phyloP scores from a whole-genome alignment of 2,113 vertebrate genomes.

The Chloropsis hardwickii region DNA sequence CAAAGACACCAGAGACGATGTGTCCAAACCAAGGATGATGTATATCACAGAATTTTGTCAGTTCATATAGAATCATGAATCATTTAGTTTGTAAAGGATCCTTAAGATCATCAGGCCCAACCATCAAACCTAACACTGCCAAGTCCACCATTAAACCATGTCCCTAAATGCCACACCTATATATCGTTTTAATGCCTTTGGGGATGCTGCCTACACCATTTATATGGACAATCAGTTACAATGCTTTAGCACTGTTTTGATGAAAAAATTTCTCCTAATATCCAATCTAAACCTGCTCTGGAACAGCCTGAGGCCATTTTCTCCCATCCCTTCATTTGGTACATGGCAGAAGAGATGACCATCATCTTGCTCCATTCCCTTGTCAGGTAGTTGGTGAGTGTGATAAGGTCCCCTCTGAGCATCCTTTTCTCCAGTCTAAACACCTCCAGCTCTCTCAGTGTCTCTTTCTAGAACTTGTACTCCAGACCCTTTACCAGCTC shows the following conservation, averaged over 20 bases:
- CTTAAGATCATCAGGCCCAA: not conserved
- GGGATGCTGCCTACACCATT: not conserved
- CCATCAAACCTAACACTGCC: not conserved
- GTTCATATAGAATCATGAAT: not conserved
- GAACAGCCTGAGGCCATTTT: not conserved
- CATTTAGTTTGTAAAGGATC: not conserved
- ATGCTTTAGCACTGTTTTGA: not conserved
- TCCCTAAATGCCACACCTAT: not conserved
- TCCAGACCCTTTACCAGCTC: not conserved
- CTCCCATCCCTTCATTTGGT: not conserved
- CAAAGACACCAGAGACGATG: not conserved
- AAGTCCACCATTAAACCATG: not conserved
- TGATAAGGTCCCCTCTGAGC: not conserved
- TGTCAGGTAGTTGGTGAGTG: fast-evolving
- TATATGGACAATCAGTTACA: not conserved
- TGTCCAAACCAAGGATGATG: not conserved
- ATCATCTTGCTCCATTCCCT: fast-evolving
- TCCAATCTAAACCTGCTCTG: not conserved
- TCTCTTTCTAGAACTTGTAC: not conserved
- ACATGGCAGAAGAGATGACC: not conserved
- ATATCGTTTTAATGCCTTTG: not conserved
- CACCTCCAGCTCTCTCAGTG: not conserved
- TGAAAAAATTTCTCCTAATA: not conserved
- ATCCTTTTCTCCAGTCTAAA: not conserved
- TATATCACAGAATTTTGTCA: not conserved